A percentile compares a stretch with the other conserved stretches of the same genome.
Conservation (phyloP, 2,888 invertebrate genomes). For the Agelastica alni region DNA sequence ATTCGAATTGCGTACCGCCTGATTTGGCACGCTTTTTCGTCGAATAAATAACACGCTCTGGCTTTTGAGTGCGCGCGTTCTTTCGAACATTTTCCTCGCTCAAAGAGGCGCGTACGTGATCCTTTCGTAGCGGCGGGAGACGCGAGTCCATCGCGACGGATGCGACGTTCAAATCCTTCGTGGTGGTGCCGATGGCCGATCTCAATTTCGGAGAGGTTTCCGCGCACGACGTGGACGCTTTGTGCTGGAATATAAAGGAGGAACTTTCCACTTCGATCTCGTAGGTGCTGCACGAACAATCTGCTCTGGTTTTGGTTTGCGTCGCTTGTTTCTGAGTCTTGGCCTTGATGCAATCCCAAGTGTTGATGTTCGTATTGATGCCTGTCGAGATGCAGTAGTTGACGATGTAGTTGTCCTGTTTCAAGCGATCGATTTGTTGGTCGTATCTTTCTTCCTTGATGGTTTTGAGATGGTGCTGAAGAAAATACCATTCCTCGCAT, state of each 20-base stretch:
- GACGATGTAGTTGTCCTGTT: neutral
- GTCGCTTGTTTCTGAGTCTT: neutral
- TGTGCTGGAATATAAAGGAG: neutral
- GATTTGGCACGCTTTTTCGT: neutral
- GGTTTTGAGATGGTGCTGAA: conserved; percentile 25
- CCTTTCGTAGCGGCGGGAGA: neutral
- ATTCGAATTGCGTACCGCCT: conserved; percentile 8
- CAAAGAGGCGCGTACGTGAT: neutral
- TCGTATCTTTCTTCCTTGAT: conserved; percentile 1
- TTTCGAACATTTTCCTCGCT: neutral
- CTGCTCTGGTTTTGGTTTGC: neutral
- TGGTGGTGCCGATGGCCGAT: neutral
- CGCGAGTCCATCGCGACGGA: neutral
- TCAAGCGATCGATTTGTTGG: too few relatives aligned
- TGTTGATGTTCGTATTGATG: neutral
- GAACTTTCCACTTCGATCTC: neutral
- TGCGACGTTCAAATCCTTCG: neutral
- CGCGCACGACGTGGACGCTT: neutral
- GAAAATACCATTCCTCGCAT: conserved; percentile 42
- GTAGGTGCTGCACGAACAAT: neutral
- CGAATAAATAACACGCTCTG: neutral
- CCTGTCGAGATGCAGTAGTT: neutral
- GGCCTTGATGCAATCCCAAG: neutral
- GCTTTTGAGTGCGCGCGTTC: neutral
- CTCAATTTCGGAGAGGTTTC: neutral